Evolutionary conservation across 2,888 invertebrate genomes (phyloP), one percentile per base, ranked within the genome.

Genomic region (Acleris cristana): DNA sequence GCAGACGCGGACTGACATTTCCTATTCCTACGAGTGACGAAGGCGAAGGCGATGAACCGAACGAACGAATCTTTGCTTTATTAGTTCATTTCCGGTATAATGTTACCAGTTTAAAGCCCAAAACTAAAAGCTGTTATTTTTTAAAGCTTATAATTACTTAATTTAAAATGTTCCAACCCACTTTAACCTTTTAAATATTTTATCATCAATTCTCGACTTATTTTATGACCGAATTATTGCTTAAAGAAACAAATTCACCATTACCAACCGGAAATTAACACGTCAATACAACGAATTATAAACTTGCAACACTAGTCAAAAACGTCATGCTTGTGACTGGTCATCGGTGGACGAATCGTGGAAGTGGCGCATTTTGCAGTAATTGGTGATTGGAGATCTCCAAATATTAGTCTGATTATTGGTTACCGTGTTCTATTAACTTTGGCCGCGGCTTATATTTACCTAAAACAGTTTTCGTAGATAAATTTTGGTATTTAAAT

Each of bases 311-410:
- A 83, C 80, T 66, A 58, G 44, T 40, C 40, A 26, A 79, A 48
- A 80, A 91, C 86, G 91, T 90, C 91, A 91, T 88, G 90, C 89
- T 86, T 89, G 89, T 92, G 92, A 93, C 89, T 93, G 93, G 93
- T 90, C 92, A 90, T 90, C 89, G 79, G 81, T 79, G 90, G 93
- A 93, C 93, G 93, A 93, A 93, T 93, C 93, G 92, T 92, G 91
- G 86, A 87, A 83, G 82, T 86, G 90, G 90, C 90, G 90, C 87
- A 89, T 91, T 90, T 87, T 87, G 34, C 86, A 88, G 90, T 92
- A 91, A 90, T 92, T 90, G 92, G 88, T 93, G 93, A 93, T 93
- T 93, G 93, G 93, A 92, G 92, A 92, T 91, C 88, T 85, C 83
- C 87, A 82, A 89, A 90, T 90, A 89, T 85, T 92, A 83, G 86